Conservation (phyloP, 2,113 vertebrate species). For the Apus apus region DNA sequence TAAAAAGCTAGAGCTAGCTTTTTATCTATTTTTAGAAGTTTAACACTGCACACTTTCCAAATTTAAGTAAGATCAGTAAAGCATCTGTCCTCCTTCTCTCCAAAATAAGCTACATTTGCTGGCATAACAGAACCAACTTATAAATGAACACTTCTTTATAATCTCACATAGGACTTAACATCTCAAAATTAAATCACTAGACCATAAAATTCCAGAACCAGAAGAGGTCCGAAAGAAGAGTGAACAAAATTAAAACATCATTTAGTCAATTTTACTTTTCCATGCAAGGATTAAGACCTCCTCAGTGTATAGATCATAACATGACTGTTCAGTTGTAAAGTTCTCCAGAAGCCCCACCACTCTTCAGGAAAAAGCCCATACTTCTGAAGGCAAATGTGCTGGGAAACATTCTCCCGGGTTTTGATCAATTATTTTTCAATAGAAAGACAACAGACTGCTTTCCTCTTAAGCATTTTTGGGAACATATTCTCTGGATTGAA, state of each 20-base stretch:
- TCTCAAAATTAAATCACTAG: background rate
- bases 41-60: background rate
- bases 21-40: background rate
- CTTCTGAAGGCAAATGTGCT: background rate
- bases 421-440: background rate
- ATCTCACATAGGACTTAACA: background rate
- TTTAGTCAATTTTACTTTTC: background rate
- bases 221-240: background rate
- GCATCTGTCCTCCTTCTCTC: background rate
- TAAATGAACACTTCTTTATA: background rate
- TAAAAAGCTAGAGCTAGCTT: background rate
- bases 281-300: background rate
- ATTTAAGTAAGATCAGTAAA: background rate
- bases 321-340: background rate
- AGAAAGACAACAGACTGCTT: background rate
- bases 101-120: background rate
- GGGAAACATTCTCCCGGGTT: background rate
- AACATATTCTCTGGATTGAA: background rate
- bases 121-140: background rate
- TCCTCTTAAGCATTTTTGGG: background rate
- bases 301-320: background rate
- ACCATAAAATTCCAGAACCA: background rate
- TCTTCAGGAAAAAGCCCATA: background rate
- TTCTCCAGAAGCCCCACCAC: background rate
- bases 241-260: background rate